Percentiles rank a stretch among this genome's conserved stretches.
phyloP scores from a whole-genome alignment of 2,888 invertebrate species.

The Oxytorus armatus region DNA sequence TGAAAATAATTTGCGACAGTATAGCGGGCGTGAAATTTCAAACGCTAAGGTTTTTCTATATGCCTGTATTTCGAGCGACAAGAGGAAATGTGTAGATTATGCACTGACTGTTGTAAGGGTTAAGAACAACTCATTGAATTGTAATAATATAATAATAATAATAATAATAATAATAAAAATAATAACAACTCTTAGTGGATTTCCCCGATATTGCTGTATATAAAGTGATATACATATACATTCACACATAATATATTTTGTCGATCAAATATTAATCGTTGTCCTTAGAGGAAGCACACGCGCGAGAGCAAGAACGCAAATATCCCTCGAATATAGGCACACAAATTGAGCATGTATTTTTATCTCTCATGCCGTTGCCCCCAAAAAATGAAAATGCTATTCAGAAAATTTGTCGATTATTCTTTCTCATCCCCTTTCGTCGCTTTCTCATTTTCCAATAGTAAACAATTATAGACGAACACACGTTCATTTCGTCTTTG shows the following conservation, averaged over 20 bases:
- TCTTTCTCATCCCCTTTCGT: no score
- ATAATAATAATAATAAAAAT: no score
- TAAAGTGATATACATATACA: conserved; percentile 63
- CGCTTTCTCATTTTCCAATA: no score
- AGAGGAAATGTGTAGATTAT: conserved; percentile 34
- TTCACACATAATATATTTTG: conserved; percentile 58
- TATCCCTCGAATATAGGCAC: no score
- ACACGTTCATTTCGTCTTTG: no score
- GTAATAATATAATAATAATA: conserved; percentile 38
- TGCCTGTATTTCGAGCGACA: conserved; percentile 8
- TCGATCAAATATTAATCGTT: conserved; percentile 44
- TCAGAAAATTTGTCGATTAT: no score
- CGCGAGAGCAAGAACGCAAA: background rate
- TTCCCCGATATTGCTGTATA: conserved; percentile 60
- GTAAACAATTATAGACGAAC: no score
- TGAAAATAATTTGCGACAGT: conserved; percentile 32
- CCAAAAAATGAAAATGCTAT: no score
- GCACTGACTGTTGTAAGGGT: conserved; percentile 43
- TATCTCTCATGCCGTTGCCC: no score
- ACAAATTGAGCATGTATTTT: no score
- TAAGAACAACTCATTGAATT: conserved; percentile 55
- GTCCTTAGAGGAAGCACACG: conserved; percentile 1
- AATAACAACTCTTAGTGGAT: conserved; percentile 54
- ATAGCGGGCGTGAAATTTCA: background rate
- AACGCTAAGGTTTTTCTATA: conserved; percentile 2